Evolutionary conservation across 2,888 invertebrate species (phyloP).

Genomic region (Protodeltote pygarga): DNA sequence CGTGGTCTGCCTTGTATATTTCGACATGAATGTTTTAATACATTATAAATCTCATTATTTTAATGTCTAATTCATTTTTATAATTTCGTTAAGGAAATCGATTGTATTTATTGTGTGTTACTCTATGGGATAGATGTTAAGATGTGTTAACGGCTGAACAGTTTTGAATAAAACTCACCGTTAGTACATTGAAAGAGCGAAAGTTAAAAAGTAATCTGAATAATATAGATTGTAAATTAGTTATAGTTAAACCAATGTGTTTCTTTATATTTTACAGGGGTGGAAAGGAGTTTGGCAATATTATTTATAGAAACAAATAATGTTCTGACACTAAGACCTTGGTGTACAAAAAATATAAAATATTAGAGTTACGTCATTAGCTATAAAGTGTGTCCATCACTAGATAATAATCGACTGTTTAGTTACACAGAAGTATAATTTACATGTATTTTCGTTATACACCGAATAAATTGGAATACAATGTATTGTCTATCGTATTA

Average conservation of each 20-base stretch:
- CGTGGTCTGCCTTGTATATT: constrained; percentile 53
- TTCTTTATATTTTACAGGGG: constrained; percentile 50
- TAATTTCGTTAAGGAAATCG: constrained; percentile 55
- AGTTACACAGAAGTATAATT: constrained; percentile 56
- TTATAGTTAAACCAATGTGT: constrained; percentile 49
- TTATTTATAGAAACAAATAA: constrained; percentile 48
- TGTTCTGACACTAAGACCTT: constrained; percentile 48
- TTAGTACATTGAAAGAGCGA: constrained; percentile 40
- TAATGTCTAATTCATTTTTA: constrained; percentile 54
- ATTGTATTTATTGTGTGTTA: constrained; percentile 62
- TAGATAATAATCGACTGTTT: constrained; percentile 47
- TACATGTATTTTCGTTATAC: constrained; percentile 60
- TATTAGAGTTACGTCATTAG: constrained; percentile 48
- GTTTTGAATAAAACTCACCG: constrained; percentile 41
- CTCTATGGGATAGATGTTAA: constrained; percentile 50
- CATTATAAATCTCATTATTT: constrained; percentile 64
- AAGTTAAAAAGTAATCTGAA: constrained; percentile 52
- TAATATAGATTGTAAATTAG: constrained; percentile 55
- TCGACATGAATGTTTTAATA: constrained; percentile 41
- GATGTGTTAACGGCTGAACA: constrained; percentile 35
- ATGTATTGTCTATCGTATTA: constrained; percentile 78
- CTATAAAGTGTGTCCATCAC: constrained; percentile 50
- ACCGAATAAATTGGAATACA: constrained; percentile 64
- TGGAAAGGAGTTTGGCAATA: constrained; percentile 53
- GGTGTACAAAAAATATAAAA: constrained; percentile 54